Conservation (phyloP, 2,113 vertebrate genomes). For the Tupaia chinensis region DNA sequence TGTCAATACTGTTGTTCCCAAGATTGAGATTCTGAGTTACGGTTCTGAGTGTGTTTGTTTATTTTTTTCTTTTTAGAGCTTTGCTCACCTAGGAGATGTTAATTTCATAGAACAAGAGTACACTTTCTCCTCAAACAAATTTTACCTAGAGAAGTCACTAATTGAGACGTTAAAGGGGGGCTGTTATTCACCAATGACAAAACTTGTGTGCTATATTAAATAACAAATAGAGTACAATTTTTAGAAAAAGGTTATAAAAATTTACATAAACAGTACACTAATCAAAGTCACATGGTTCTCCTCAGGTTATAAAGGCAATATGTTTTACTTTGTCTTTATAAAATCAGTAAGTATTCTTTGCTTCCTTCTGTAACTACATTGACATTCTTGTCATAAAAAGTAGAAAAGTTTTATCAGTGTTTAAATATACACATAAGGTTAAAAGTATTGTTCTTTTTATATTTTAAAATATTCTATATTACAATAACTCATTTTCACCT, state of each 20-base stretch:
- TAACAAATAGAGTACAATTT: conserved; percentile 34
- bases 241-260: conserved; percentile 61
- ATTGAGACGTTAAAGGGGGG: conserved; percentile 32
- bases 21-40: neutral
- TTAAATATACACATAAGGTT: conserved; percentile 74
- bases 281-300: conserved; percentile 59
- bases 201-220: conserved; percentile 48
- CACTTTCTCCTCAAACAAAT: conserved; percentile 60
- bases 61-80: neutral
- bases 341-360: conserved; percentile 68
- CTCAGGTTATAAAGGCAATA: conserved; percentile 7
- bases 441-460: conserved; percentile 67
- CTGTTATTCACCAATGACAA: conserved; percentile 29
- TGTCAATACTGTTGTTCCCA: neutral
- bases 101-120: neutral
- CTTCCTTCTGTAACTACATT: conserved; percentile 69
- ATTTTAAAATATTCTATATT: conserved; percentile 48
- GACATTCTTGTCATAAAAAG: conserved; percentile 66
- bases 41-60: neutral
- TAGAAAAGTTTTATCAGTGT: conserved; percentile 65
- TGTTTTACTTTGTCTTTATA: neutral
- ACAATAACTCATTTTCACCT: conserved; percentile 56
- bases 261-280: conserved; percentile 55
- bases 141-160: conserved; percentile 54
- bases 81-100: neutral